Evolutionary conservation across 2,113 vertebrate genomes (phyloP), one percentile per base, ranked within the genome.

Genomic region (Dasyornis broadbenti): DNA sequence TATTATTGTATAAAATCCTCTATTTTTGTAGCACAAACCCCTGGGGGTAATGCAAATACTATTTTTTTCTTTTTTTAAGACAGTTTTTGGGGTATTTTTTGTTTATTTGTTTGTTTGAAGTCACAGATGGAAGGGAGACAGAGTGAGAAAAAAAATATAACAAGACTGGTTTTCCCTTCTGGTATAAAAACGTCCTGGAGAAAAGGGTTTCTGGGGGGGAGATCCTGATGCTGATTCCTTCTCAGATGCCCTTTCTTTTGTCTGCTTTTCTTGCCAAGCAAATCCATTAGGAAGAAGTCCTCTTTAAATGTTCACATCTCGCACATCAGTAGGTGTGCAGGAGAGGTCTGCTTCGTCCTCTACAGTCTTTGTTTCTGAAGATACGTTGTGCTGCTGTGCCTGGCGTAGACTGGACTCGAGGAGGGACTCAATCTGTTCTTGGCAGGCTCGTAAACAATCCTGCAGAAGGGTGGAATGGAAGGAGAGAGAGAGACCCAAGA

Each of bases 391-490:
- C 91, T 99, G 98, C 96, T 99, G 99, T 81, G 99, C 99, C 97
- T 99, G 99, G 68, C 99, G 98, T 95, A 99, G 98, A 97, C 99
- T 99, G 65, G 98, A 98, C 97, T 99, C 99, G 60, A 99, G 98
- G 94, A 99, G 98, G 76, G 98, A 98, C 91, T 99, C 99, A 1
- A 99, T 99, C 98, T 99, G 99, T 97, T 99, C 99, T 97, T 99
- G 99, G 97, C 99, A 99, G 12, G 99, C 99, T 56, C 99, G 98
- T 96, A 99, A 98, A 98, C 99, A 99, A 97, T 99, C 99, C 99
- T 99, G 89, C 57, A 89, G 82, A 35, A 87, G 72, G 84, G 89
- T 28, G 91, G 84, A 82, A 82, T 3, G 54, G 65, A 61, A 86
- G 86, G 80, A 71, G 78, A 59, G 54, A 89, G 76, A 96, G 49